Base-by-base conservation (phyloP, 2,888 invertebrate species). In the Cactoblastis cactorum region DNA sequence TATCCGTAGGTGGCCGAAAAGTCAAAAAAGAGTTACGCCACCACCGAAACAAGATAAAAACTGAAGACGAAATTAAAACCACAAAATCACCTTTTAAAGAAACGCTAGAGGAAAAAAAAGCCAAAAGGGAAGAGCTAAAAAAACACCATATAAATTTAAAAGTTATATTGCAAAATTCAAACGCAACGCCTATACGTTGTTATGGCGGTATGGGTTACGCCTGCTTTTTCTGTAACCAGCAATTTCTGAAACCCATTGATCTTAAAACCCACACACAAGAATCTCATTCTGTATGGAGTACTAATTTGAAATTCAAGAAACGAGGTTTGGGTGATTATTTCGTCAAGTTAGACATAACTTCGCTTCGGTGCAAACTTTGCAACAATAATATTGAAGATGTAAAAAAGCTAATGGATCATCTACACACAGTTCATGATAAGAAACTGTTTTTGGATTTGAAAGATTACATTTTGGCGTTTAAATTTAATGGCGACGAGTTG, bases 381-480 rank as follows among this genome's bases (percentile, higher is more conserved):
- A 56, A 53, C 37, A 39, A 37, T 0, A 41, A 57, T 14, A 37
- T 69, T 0, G 53, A 57, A 0, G 54, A 57, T 15, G 28, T 80
- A 0, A 61, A 71, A 1, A 54, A 53, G 1, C 50, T 81, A 0
- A 59, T 67, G 0, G 54, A 62, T 0, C 81, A 81, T 57, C 57
- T 80, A 1, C 64, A 53, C 1, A 17, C 8, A 0, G 53, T 39
- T 1, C 81, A 81, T 33, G 57, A 60, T 0, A 73, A 69, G 51
- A 43, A 48, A 2, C 57, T 74, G 0, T 65, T 75, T 45, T 62
- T 53, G 0, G 66, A 71, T 19, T 61, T 72, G 0, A 60, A 63
- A 4, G 69, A 58, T 43, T 69, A 75, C 38, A 69, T 77, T 0
- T 59, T 80, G 0, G 75, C 80, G 0, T 81, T 80, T 34, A 71